These are phyloP conservation scores for Euphydryas editha DNA, from an alignment of 2,888 invertebrate genomes.

Conservation along the genomic window DNA sequence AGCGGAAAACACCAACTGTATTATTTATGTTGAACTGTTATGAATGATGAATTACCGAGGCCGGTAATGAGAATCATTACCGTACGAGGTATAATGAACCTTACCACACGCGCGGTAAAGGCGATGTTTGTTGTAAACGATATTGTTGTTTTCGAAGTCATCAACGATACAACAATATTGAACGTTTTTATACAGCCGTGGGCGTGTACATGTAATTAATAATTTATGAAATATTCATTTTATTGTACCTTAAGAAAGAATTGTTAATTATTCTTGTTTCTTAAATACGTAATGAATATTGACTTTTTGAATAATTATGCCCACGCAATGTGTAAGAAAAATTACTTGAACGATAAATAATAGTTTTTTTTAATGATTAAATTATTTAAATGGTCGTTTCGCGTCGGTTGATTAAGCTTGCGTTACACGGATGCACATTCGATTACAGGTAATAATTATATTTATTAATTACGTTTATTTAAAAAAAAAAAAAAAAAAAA, in stretches of 20 bases:
- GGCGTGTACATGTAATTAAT: conserved; percentile 42
- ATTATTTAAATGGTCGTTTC: neutral
- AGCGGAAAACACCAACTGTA: conserved; percentile 60
- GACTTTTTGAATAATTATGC: conserved; percentile 29
- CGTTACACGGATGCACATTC: neutral
- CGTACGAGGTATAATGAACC: conserved; percentile 15
- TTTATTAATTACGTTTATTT: neutral
- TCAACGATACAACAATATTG: conserved; percentile 36
- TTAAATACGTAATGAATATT: conserved; percentile 39
- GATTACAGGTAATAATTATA: neutral
- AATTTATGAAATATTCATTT: conserved; percentile 41
- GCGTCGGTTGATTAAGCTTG: neutral
- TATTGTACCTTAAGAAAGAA: conserved; percentile 36
- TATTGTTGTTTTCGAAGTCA: conserved; percentile 26
- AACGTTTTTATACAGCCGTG: conserved; percentile 38
- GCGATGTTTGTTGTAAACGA: neutral
- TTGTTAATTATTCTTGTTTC: conserved; percentile 33
- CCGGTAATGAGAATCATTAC: conserved; percentile 16
- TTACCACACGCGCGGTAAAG: conserved; percentile 10
- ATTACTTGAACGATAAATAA: conserved; percentile 14
- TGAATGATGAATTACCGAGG: conserved; percentile 65
- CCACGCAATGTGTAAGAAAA: conserved; percentile 27
- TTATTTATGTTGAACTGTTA: conserved; percentile 67
- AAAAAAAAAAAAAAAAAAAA: too few relatives aligned
- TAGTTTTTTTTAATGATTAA: neutral